Percentiles rank a stretch among this genome's conserved stretches.
These are phyloP conservation scores for Acipenser ruthenus DNA, from an alignment of 2,797 vertebrate genomes.

Conservation along the genomic window DNA sequence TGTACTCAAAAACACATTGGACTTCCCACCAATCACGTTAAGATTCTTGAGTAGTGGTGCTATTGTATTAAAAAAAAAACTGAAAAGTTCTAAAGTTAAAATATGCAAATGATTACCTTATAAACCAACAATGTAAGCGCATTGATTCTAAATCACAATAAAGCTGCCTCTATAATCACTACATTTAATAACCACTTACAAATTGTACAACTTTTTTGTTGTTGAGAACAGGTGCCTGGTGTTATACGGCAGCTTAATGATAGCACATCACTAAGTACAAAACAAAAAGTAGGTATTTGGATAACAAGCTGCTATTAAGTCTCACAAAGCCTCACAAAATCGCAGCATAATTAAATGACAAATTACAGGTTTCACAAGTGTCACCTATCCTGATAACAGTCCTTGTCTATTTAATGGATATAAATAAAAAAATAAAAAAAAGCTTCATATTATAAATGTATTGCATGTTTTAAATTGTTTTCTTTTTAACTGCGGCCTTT, in stretches of 20 bases:
- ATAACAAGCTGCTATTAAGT: constrained; percentile 32
- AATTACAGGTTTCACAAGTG: constrained; percentile 34
- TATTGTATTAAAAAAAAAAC: not conserved
- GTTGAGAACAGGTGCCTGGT: constrained; percentile 62
- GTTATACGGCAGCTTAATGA: constrained; percentile 59
- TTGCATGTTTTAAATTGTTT: not conserved
- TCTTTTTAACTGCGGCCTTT: not conserved
- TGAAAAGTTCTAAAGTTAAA: not conserved
- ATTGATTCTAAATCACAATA: constrained; percentile 34
- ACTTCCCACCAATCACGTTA: too few species aligned
- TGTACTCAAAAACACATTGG: too few species aligned
- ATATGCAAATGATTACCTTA: not conserved
- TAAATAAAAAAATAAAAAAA: not conserved
- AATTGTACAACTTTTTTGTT: constrained; percentile 5
- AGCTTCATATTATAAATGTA: not conserved
- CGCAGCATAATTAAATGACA: constrained; percentile 35
- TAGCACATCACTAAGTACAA: constrained; percentile 50
- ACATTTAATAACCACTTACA: constrained; percentile 60
- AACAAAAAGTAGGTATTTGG: constrained; percentile 26
- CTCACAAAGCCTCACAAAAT: constrained; percentile 32
- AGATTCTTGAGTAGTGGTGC: not conserved
- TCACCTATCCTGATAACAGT: constrained; percentile 28
- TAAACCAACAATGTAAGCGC: constrained; percentile 41
- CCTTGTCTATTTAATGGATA: not conserved
- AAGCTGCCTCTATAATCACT: constrained; percentile 49